Conservation (phyloP, 53 echinoderm and acorn worm species). For the Crossaster papposus region DNA sequence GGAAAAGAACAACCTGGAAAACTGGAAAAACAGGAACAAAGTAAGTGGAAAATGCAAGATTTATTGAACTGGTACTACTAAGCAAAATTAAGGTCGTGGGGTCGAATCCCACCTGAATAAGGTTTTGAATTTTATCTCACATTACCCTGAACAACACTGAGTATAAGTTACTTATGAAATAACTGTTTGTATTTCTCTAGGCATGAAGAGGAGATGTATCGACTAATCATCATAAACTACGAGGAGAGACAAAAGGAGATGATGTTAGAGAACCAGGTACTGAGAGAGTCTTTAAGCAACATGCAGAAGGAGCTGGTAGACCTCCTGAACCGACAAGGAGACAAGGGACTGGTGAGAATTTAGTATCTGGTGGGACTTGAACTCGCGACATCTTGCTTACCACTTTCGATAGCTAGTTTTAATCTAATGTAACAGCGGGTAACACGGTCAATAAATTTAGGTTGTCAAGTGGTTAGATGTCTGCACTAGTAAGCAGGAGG, state of each 20-base stretch:
- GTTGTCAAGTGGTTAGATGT: too few species aligned
- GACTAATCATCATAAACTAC: conserved; percentile 90
- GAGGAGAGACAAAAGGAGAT: conserved; percentile 92
- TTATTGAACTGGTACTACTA: too few species aligned
- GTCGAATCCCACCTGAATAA: not conserved
- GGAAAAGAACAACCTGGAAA: conserved; percentile 98
- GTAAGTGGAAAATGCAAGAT: conserved; percentile 75
- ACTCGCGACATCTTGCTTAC: too few species aligned
- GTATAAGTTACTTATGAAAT: not conserved
- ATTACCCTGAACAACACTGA: too few species aligned
- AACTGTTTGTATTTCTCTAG: conserved; percentile 20
- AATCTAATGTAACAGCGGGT: too few species aligned
- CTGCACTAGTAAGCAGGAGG: too few species aligned
- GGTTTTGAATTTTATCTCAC: too few species aligned
- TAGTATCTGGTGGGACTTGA: too few species aligned
- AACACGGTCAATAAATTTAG: too few species aligned
- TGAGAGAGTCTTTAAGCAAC: conserved; percentile 85
- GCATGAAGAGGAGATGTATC: conserved; percentile 95
- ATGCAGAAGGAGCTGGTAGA: conserved; percentile 95
- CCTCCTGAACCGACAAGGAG: conserved; percentile 77
- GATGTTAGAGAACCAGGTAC: conserved; percentile 91
- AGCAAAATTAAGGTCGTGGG: not conserved
- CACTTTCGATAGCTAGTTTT: too few species aligned
- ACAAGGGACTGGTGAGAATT: conserved; percentile 36
- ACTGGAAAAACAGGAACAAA: conserved; percentile 95